A percentile compares a stretch with the other conserved stretches of the same genome.
Conservation (phyloP, 1,140 invertebrate species). For the Geopemphigus sp. region DNA sequence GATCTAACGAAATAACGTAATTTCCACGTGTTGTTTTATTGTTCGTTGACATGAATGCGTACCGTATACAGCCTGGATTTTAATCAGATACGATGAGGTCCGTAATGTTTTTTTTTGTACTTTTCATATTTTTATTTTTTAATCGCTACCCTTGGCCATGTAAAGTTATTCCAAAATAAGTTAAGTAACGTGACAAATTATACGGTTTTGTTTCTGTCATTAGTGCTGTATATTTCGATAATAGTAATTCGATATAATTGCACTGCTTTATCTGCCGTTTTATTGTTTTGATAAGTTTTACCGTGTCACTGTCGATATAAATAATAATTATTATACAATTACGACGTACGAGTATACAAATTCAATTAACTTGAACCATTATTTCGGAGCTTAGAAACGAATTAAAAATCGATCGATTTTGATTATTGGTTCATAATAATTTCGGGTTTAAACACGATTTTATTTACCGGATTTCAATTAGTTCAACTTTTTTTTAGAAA, state of each 20-base stretch:
- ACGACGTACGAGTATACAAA: too few relatives aligned
- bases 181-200: not conserved
- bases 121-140: not conserved
- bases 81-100: slow-evolving; percentile 9
- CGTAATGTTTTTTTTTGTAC: not conserved
- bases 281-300: not conserved
- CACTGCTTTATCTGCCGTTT: too few relatives aligned
- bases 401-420: too few relatives aligned
- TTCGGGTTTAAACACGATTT: too few relatives aligned
- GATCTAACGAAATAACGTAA: not conserved
- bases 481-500: too few relatives aligned
- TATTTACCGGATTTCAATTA: too few relatives aligned
- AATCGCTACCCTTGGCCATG: not conserved
- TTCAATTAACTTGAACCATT: too few relatives aligned
- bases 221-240: not conserved
- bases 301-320: not conserved
- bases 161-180: not conserved
- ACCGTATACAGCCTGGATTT: not conserved
- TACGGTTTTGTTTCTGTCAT: slow-evolving; percentile 29
- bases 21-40: slow-evolving; percentile 29
- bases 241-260: too few relatives aligned
- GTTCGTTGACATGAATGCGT: slow-evolving; percentile 34
- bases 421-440: too few relatives aligned
- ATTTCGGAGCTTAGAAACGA: too few relatives aligned
- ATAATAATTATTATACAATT: not conserved